Conservation (phyloP, 2,797 vertebrate species). For the Micromesistius poutassou region DNA sequence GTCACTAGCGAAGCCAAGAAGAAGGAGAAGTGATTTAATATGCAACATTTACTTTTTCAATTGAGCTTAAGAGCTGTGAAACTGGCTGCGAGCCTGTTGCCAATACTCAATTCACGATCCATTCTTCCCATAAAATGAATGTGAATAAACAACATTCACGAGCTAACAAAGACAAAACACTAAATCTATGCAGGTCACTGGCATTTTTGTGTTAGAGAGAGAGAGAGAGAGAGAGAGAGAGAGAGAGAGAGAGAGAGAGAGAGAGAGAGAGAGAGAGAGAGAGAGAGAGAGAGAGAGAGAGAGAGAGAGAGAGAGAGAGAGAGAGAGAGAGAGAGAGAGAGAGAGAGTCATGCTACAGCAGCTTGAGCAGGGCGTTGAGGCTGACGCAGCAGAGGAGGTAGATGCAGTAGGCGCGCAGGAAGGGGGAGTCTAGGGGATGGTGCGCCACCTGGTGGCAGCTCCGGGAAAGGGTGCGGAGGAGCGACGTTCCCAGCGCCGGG, state of each 20-base stretch:
- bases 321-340: conserved; percentile 17
- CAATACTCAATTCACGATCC: background rate
- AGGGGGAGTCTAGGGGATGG: conserved; percentile 88
- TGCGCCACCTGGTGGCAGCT: conserved; percentile 85
- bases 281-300: conserved; percentile 9
- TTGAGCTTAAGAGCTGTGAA: background rate
- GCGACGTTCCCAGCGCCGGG: conserved; percentile 74
- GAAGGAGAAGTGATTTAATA: background rate
- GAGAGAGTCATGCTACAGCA: conserved; percentile 65
- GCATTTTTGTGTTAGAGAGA: conserved; percentile 29
- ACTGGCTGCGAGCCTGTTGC: background rate
- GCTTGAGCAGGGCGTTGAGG: conserved; percentile 73
- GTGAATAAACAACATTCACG: background rate
- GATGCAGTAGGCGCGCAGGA: conserved; percentile 82
- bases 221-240: conserved; percentile 6
- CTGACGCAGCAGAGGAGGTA: conserved; percentile 78
- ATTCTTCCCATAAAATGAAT: background rate
- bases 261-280: conserved; percentile 6
- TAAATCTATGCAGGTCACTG: conserved; percentile 39
- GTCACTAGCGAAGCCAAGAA: background rate
- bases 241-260: conserved; percentile 19
- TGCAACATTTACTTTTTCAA: conserved; percentile 41
- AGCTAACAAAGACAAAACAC: conserved; percentile 34
- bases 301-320: conserved; percentile 15
- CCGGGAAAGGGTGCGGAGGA: conserved; percentile 80